Base-by-base conservation (phyloP, 2,113 vertebrate genomes). In the Pantherophis guttatus region DNA sequence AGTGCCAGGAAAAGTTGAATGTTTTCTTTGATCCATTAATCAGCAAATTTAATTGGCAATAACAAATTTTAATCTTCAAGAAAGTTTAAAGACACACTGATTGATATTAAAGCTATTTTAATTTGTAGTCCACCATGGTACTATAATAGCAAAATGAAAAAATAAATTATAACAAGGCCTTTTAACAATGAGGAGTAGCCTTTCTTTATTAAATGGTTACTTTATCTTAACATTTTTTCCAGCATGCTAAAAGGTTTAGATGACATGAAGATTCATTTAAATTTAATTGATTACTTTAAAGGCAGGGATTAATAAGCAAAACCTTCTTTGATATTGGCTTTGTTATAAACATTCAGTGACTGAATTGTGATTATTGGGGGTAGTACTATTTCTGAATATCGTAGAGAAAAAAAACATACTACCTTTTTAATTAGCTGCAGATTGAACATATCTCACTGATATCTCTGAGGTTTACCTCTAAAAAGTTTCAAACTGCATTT, bases 221-320 rank as follows among this genome's bases (percentile, higher is more conserved):
- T 53, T 57, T 89, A 89, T 89, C 65, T 89, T 75, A 75, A 55
- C 15, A 48, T 2, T 89, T 21, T 13, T 70, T 86, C 86, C 44
- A 52, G 17, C 52, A 90, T 17, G 26, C 75, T 57, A 86, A 93
- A 90, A 86, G 75, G 54, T 48, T 93, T 23, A 39, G 3, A 57
- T 89, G 65, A 89, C 87, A 57, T 8, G 24, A 62, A 62, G 3
- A 87, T 91, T 91, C 17, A 33, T 23, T 53, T 90, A 90, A 86
- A 85, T 90, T 9, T 57, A 93, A 59, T 90, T 58, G 70, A 90
- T 93, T 90, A 85, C 8, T 86, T 86, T 59, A 93, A 33, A 53
- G 55, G 88, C 44, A 59, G 19, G 21, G 54, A 90, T 93, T 24
- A 86, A 86, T 90, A 17, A 93, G 57, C 54, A 17, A 93, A 90